Evolutionary conservation across 2,797 vertebrate genomes (phyloP), one percentile per base, ranked within the genome.

Genomic region (Danio albolineatus): DNA sequence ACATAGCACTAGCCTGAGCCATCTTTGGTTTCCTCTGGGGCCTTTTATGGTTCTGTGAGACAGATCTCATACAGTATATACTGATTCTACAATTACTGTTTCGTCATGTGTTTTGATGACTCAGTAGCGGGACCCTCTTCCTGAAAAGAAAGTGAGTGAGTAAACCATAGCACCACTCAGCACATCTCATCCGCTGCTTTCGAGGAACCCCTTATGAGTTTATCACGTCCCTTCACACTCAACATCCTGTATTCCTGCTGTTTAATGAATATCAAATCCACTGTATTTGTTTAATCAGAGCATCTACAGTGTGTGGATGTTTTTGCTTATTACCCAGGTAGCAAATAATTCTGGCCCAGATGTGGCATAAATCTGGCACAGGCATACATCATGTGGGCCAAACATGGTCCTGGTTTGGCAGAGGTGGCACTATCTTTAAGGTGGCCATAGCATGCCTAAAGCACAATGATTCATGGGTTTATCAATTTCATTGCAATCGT

Each of bases 61-160:
- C 7, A 1, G 6, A n/a, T 56, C 61, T 10, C 17, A n/a, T 3
- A n/a, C n/a, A n/a, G n/a, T n/a, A 54, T 14, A 49, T 59, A 0
- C 16, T 6, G 16, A 56, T 12, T 19, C 21, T 82, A 13, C 4
- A 13, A 44, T 49, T 16, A 60, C 0, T 64, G 41, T 85, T 86
- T 28, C 16, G 10, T 60, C 38, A 17, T 73, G 57, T 9, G 51
- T 12, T 43, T 5, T 49, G 71, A 67, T 86, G 85, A 85, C 51
- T 85, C 79, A 82, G 88, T 84, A 76, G 36, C 4, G 38, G 87
- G 90, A 90, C 88, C 91, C 86, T 65, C 19, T 17, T 53, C 76
- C 72, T 61, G 4, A 85, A 84, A 76, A 73, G 87, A 92, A 91
- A 93, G 82, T 85, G 86, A 90, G 56, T 75, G n/a, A 7, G 21